Evolutionary conservation across 2,888 invertebrate species (phyloP).

Genomic region (Craniophora ligustri): DNA sequence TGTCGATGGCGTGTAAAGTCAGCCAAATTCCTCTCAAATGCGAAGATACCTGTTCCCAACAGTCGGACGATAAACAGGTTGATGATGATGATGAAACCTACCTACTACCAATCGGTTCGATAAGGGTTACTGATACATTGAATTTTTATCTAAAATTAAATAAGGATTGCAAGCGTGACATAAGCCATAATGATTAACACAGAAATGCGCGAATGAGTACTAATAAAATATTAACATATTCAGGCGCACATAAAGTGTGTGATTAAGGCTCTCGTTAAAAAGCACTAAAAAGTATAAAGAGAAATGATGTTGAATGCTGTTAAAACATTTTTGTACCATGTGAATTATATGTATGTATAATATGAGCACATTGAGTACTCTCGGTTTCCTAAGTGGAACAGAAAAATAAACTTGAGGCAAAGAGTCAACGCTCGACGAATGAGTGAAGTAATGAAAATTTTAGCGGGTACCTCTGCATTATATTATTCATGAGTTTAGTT

Average conservation of each 20-base stretch:
- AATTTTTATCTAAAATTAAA: not conserved
- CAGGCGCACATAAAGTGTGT: constrained; percentile 32
- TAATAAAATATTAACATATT: constrained; percentile 30
- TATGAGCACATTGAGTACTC: constrained; percentile 36
- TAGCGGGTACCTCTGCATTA: constrained; percentile 39
- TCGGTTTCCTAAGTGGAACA: constrained; percentile 56
- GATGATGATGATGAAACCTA: no score
- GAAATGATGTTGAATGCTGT: constrained; percentile 53
- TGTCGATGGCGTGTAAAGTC: no score
- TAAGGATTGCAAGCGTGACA: not conserved
- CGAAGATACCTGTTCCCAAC: no score
- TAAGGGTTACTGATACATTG: not conserved
- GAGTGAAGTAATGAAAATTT: constrained; percentile 50
- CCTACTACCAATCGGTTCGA: no score
- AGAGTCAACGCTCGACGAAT: constrained; percentile 44
- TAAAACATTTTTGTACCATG: constrained; percentile 50
- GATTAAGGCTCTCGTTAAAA: constrained; percentile 46
- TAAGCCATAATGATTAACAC: not conserved
- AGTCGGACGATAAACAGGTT: no score
- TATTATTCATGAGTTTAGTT: constrained; percentile 50
- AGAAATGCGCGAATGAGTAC: not conserved
- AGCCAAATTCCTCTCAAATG: no score
- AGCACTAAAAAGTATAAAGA: constrained; percentile 37
- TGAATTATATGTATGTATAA: constrained; percentile 48
- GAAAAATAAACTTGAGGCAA: constrained; percentile 60